phyloP scores from a whole-genome alignment of 2,888 invertebrate genomes.

The Campaea margaritaria region DNA sequence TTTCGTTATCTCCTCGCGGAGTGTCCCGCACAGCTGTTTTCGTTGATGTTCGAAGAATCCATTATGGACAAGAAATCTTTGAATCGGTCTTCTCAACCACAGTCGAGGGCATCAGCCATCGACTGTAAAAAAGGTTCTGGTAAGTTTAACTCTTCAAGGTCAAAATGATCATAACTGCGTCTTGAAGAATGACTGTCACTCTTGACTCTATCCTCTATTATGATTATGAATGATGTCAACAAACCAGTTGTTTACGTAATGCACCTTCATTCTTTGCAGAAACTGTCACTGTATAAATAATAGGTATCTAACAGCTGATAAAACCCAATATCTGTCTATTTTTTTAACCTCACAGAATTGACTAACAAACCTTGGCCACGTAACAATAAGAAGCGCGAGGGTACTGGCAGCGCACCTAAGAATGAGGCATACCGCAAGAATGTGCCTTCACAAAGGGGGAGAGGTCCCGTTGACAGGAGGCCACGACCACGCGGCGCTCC shows the following conservation, averaged over 20 bases:
- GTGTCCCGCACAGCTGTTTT: conserved; percentile 84
- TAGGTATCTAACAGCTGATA: too few relatives aligned
- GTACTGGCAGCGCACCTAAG: conserved; percentile 82
- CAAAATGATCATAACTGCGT: conserved; percentile 33
- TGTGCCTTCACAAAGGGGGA: conserved; percentile 87
- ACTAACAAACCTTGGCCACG: conserved; percentile 87
- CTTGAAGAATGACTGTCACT: conserved; percentile 14
- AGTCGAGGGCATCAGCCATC: conserved; percentile 89
- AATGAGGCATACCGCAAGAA: conserved; percentile 88
- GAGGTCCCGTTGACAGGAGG: conserved; percentile 89
- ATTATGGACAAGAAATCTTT: conserved; percentile 92
- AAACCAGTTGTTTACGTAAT: conserved; percentile 23
- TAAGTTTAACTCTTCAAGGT: conserved; percentile 69
- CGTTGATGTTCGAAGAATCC: conserved; percentile 84
- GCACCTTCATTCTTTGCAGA: neutral
- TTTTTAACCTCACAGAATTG: conserved; percentile 56
- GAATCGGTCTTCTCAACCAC: conserved; percentile 88
- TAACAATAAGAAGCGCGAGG: conserved; percentile 88
- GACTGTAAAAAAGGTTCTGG: conserved; percentile 91
- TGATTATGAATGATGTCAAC: conserved; percentile 10
- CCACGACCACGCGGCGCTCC: conserved; percentile 86
- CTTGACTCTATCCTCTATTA: neutral
- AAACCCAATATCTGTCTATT: neutral
- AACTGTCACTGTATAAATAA: neutral
- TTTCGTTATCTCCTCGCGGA: conserved; percentile 90